Conservation (phyloP, 2,888 invertebrate genomes). For the Pyrrhosoma nymphula region DNA sequence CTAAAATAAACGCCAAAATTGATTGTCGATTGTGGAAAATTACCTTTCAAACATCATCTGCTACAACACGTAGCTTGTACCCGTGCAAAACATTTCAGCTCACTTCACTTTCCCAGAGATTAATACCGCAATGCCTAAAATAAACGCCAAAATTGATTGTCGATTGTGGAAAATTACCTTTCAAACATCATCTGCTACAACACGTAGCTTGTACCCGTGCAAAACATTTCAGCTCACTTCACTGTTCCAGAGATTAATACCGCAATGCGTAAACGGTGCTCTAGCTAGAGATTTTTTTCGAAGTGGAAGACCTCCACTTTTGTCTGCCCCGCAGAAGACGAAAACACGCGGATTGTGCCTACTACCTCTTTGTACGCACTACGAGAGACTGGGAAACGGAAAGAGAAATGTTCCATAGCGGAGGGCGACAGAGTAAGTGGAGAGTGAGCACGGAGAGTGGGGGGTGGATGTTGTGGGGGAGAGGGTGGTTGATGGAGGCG, state of each 20-base stretch:
- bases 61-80: no score
- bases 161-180: no score
- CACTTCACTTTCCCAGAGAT: neutral
- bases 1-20: no score
- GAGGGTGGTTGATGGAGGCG: neutral
- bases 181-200: no score
- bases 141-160: no score
- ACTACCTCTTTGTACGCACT: neutral
- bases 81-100: no score
- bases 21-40: no score
- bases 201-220: no score
- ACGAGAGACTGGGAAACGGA: neutral
- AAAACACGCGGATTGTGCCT: neutral
- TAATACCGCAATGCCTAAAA: neutral
- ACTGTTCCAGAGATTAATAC: neutral
- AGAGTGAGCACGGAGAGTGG: neutral
- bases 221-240: no score
- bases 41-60: no score
- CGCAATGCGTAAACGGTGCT: neutral
- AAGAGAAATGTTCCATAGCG: conserved; percentile 24
- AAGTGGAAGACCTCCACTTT: neutral
- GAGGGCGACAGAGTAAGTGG: neutral
- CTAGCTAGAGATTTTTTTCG: neutral
- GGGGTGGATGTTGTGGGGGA: neutral
- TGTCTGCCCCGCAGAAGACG: neutral